Percentiles rank a stretch among this genome's conserved stretches.
phyloP scores from a whole-genome alignment of 2,888 invertebrate genomes.

The Ctenicera cuprea region DNA sequence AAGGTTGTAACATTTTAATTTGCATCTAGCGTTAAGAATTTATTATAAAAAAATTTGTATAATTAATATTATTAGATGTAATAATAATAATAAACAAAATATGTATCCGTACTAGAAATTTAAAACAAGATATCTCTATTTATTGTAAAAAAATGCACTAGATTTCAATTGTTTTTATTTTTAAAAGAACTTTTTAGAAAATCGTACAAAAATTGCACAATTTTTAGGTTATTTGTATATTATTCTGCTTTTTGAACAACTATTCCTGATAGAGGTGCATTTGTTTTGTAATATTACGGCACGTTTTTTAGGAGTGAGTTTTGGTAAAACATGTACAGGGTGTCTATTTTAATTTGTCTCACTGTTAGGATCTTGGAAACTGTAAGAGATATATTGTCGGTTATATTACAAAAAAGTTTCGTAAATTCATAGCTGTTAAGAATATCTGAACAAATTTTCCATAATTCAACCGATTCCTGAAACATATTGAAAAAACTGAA shows the following conservation, averaged over 20 bases:
- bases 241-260: constrained; percentile 8
- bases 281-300: neutral
- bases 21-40: constrained; percentile 10
- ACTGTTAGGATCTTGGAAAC: too few relatives aligned
- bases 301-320: neutral
- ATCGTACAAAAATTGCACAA: neutral
- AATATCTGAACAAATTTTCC: too few relatives aligned
- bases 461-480: too few relatives aligned
- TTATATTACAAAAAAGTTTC: too few relatives aligned
- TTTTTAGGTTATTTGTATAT: neutral
- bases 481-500: too few relatives aligned
- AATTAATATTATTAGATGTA: constrained; percentile 26
- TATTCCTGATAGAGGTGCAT: constrained; percentile 13
- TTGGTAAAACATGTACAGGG: too few relatives aligned
- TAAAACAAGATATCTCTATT: constrained; percentile 10
- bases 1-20: too few relatives aligned
- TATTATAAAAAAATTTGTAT: constrained; percentile 23
- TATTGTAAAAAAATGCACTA: constrained; percentile 28
- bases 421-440: too few relatives aligned
- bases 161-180: constrained; percentile 1
- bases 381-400: too few relatives aligned
- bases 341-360: too few relatives aligned
- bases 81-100: neutral
- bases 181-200: neutral
- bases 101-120: constrained; percentile 26